These are phyloP conservation scores for Brachionus angularis DNA, from an alignment of 1,140 invertebrate species.

Conservation along the genomic window DNA sequence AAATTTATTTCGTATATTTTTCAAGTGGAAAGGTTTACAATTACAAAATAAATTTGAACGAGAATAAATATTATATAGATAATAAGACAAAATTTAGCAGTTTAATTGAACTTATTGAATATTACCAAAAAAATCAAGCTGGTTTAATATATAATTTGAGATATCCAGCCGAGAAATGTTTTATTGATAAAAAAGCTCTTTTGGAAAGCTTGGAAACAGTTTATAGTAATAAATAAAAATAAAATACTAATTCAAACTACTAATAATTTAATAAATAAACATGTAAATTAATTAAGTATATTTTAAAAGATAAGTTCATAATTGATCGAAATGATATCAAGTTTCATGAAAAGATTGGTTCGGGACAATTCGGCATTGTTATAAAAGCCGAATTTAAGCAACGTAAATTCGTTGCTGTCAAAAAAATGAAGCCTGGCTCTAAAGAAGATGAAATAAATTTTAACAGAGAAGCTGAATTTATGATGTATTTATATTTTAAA, in stretches of 20 bases:
- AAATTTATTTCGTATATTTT: no score
- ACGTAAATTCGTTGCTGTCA: constrained; percentile 31
- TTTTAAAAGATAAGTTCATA: background rate
- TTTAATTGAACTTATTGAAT: constrained; percentile 9
- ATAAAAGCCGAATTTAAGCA: constrained; percentile 43
- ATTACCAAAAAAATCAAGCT: constrained; percentile 31
- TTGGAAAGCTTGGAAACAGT: constrained; percentile 5
- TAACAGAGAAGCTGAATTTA: constrained; percentile 41
- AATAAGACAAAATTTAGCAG: constrained; percentile 13
- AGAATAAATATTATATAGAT: constrained; percentile 14
- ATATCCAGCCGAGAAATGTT: constrained; percentile 9
- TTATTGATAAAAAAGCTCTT: constrained; percentile 24
- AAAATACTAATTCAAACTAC: no score
- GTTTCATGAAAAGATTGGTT: constrained; percentile 42
- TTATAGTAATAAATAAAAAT: constrained; percentile 25
- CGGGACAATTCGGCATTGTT: constrained; percentile 39
- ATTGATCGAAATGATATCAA: constrained; percentile 17
- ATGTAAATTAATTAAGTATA: no score
- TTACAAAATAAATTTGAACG: constrained; percentile 26
- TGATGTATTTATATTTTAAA: no score
- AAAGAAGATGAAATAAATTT: constrained; percentile 43
- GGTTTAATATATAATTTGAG: constrained; percentile 17
- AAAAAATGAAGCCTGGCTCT: constrained; percentile 31
- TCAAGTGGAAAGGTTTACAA: constrained; percentile 26
- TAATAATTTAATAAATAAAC: no score